Conservation (phyloP, 2,113 vertebrate species). For the Aptenodytes forsteri region DNA sequence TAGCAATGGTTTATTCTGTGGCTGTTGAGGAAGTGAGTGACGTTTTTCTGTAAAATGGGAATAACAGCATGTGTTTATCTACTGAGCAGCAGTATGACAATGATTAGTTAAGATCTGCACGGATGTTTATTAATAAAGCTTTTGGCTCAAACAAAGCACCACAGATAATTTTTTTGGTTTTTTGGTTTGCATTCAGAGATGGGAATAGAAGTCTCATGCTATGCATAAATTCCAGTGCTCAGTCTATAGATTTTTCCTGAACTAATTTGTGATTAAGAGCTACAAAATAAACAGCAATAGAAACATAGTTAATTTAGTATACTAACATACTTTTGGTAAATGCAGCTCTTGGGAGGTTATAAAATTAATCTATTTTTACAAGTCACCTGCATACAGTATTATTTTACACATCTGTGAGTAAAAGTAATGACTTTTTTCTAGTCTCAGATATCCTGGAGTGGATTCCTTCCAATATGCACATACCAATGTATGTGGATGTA, state of each 20-base stretch:
- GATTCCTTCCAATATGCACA: background rate
- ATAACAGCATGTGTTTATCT: background rate
- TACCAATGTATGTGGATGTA: background rate
- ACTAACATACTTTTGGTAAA: conserved; percentile 3
- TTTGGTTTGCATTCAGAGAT: background rate
- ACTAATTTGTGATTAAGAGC: background rate
- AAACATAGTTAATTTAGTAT: background rate
- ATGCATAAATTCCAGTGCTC: background rate
- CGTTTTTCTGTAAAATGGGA: background rate
- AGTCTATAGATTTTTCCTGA: background rate
- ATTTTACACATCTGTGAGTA: conserved; percentile 40
- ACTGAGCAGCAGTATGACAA: background rate
- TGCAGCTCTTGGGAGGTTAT: background rate
- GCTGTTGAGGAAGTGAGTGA: background rate
- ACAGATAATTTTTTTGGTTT: background rate
- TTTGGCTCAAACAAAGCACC: background rate
- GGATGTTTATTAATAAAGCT: background rate
- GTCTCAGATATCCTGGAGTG: background rate
- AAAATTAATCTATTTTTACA: conserved; percentile 58
- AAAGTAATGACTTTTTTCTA: background rate
- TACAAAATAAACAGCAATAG: background rate
- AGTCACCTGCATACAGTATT: conserved; percentile 42
- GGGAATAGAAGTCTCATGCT: background rate
- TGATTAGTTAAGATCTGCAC: background rate
- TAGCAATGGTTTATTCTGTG: background rate